Evolutionary conservation across 1,140 invertebrate species (phyloP).

Genomic region (Periplaneta americana): DNA sequence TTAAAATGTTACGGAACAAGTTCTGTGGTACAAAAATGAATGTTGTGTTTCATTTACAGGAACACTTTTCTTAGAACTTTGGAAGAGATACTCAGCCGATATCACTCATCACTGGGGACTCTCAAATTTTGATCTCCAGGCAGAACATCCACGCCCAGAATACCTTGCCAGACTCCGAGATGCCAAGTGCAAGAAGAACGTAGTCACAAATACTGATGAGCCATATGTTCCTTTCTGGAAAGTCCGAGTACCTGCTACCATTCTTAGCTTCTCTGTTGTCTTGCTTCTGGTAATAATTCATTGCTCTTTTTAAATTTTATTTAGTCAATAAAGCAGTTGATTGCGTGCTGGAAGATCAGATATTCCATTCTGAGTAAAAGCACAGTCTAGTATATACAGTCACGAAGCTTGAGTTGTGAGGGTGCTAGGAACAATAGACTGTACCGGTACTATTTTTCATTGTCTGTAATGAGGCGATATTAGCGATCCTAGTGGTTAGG

Average conservation of each 20-base stretch:
- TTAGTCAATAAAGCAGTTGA: too few relatives aligned
- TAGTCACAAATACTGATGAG: slow-evolving; percentile 72
- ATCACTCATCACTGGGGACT: slow-evolving; percentile 90
- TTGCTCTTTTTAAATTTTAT: too few relatives aligned
- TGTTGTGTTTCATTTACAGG: slow-evolving; percentile 52
- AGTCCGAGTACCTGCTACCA: slow-evolving; percentile 73
- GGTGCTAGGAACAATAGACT: too few relatives aligned
- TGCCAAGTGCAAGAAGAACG: slow-evolving; percentile 58
- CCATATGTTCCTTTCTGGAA: slow-evolving; percentile 85
- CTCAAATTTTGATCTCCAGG: slow-evolving; percentile 77
- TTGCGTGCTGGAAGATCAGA: too few relatives aligned
- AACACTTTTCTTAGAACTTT: slow-evolving; percentile 85
- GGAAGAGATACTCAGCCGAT: slow-evolving; percentile 89
- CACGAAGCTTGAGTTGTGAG: too few relatives aligned
- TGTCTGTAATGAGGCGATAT: too few relatives aligned
- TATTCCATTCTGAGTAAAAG: too few relatives aligned
- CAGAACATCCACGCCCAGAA: slow-evolving; percentile 83
- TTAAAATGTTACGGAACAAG: too few relatives aligned
- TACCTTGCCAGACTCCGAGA: slow-evolving; percentile 67
- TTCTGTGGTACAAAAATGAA: too few relatives aligned
- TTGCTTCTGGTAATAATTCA: slow-evolving; percentile 57
- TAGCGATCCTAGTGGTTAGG: too few relatives aligned
- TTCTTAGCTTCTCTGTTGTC: slow-evolving; percentile 80
- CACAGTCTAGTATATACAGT: too few relatives aligned
- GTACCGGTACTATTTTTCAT: too few relatives aligned